Conservation (phyloP, 2,888 invertebrate species). For the Drosophila subquinaria region DNA sequence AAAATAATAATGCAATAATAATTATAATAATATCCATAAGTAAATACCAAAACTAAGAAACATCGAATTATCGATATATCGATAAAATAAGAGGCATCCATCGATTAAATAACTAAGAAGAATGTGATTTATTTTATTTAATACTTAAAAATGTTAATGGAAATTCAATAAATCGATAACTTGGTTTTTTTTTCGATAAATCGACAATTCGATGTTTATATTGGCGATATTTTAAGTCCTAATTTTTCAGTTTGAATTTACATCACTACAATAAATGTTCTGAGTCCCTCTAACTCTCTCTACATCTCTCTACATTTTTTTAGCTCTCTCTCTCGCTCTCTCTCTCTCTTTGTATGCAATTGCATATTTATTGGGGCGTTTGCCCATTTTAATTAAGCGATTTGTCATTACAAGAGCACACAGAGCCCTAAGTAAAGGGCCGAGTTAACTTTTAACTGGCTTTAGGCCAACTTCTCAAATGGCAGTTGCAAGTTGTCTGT, state of each 20-base stretch:
- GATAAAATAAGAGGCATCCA: too few species aligned
- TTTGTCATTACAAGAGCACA: slow-evolving; percentile 67
- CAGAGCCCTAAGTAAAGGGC: slow-evolving; percentile 28
- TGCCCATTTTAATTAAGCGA: slow-evolving; percentile 78
- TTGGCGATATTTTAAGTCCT: not conserved
- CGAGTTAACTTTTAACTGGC: slow-evolving; percentile 26
- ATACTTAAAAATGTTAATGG: too few species aligned
- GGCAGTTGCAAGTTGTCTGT: slow-evolving; percentile 32
- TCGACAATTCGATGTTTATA: not conserved
- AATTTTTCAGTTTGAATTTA: not conserved
- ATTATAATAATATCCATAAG: too few species aligned
- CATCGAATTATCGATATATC: too few species aligned
- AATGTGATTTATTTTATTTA: too few species aligned
- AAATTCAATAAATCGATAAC: not conserved
- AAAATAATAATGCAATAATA: too few species aligned
- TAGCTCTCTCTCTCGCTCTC: not conserved
- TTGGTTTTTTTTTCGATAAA: not conserved
- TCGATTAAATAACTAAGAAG: too few species aligned
- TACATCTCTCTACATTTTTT: not conserved
- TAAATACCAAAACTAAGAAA: too few species aligned
- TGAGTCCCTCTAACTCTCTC: not conserved
- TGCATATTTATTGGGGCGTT: slow-evolving; percentile 82
- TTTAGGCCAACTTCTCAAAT: slow-evolving; percentile 23
- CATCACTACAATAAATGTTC: not conserved
- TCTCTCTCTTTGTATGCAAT: slow-evolving; percentile 23